Conservation (phyloP, 2,113 vertebrate genomes). For the Callithrix jacchus region DNA sequence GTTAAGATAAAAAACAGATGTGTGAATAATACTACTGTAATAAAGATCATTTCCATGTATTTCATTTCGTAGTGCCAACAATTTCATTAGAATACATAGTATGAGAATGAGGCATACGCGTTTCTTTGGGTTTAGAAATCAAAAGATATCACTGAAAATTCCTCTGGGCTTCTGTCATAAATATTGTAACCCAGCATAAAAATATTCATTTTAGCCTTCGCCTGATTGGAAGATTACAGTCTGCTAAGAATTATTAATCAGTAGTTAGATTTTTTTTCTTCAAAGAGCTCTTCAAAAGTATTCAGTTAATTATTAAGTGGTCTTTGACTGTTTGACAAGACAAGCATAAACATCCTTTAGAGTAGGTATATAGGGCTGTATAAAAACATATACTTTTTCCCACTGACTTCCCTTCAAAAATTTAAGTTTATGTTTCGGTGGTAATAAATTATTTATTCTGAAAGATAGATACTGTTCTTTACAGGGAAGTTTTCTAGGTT, state of each 20-base stretch:
- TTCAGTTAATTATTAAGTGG: constrained; percentile 11
- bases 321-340: neutral
- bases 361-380: neutral
- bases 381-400: neutral
- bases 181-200: neutral
- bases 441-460: constrained; percentile 14
- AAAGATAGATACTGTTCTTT: neutral
- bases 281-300: neutral
- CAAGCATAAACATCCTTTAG: neutral
- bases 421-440: neutral
- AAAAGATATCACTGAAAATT: constrained; percentile 20
- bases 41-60: constrained; percentile 22
- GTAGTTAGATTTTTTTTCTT: neutral
- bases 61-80: constrained; percentile 51
- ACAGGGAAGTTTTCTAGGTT: neutral
- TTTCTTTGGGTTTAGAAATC: constrained; percentile 32
- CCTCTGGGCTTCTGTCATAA: neutral
- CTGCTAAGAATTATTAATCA: constrained; percentile 21
- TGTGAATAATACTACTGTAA: constrained; percentile 44
- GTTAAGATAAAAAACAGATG: constrained; percentile 61
- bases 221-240: neutral
- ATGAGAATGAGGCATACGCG: neutral
- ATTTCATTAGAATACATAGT: neutral
- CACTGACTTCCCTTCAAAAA: neutral
- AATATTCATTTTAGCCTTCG: constrained; percentile 3